Conservation (phyloP, 2,888 invertebrate genomes). For the Apamea anceps region DNA sequence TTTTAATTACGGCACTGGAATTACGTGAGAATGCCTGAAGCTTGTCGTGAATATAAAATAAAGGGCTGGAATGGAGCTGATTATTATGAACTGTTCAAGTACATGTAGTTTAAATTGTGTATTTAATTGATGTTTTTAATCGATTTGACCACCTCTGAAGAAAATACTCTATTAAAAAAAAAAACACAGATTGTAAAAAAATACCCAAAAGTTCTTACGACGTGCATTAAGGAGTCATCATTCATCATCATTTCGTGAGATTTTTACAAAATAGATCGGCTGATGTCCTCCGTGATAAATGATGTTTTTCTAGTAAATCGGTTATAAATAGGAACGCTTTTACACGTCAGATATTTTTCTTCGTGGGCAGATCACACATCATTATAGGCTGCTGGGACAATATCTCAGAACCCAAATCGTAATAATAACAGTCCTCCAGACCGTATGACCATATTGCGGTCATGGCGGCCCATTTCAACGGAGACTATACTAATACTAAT, state of each 20-base stretch:
- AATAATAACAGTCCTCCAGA: background rate
- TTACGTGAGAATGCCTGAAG: slow-evolving; percentile 86
- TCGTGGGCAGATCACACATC: no score
- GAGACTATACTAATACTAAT: no score
- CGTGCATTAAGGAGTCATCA: no score
- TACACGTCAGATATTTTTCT: no score
- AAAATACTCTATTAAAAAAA: background rate
- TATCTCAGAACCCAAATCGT: no score
- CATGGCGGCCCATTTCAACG: background rate
- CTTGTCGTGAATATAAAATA: slow-evolving; percentile 82
- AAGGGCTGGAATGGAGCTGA: slow-evolving; percentile 57
- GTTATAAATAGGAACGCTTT: no score
- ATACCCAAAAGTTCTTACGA: no score
- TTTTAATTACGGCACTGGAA: slow-evolving; percentile 87
- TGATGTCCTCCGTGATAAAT: no score
- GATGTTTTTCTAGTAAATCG: no score
- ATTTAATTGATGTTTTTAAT: background rate
- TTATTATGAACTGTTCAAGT: background rate
- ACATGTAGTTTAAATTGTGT: background rate
- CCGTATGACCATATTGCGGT: background rate
- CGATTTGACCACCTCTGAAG: background rate
- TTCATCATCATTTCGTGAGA: background rate
- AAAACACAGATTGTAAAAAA: background rate
- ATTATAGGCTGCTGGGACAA: no score
- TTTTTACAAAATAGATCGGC: background rate